These are phyloP conservation scores for Rhegmatorhina hoffmannsi DNA, from an alignment of 2,113 vertebrate species.

Conservation along the genomic window DNA sequence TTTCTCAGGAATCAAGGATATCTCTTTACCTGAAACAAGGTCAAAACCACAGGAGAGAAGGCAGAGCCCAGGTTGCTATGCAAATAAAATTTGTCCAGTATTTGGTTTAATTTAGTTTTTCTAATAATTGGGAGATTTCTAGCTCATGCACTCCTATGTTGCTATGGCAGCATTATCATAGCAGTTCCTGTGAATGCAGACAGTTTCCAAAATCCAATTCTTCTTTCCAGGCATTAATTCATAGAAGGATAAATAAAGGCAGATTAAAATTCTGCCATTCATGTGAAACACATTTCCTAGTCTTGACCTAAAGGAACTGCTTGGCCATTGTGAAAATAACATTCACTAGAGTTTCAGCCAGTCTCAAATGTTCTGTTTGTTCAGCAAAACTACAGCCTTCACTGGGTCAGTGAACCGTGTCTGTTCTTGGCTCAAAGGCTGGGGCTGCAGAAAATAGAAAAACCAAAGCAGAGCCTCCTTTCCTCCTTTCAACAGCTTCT, in stretches of 20 bases:
- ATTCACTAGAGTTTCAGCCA: background rate
- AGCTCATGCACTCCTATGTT: slow-evolving; percentile 10
- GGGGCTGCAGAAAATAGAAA: background rate
- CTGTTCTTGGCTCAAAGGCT: background rate
- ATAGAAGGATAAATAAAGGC: background rate
- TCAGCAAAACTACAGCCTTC: background rate
- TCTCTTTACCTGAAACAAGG: background rate
- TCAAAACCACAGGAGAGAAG: background rate
- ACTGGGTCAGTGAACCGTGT: background rate
- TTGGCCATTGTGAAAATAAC: background rate
- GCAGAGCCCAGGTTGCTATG: background rate
- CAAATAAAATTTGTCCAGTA: background rate
- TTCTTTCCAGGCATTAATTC: background rate
- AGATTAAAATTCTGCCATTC: background rate
- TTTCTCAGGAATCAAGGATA: background rate
- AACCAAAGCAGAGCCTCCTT: background rate
- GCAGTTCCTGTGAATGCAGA: background rate
- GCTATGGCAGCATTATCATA: slow-evolving; percentile 38
- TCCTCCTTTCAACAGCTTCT: background rate
- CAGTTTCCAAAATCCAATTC: background rate
- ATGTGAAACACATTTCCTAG: background rate
- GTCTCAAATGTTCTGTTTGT: background rate
- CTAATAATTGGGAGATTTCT: slow-evolving; percentile 20
- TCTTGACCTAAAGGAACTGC: background rate
- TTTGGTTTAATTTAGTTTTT: slow-evolving; percentile 27